phyloP scores from a whole-genome alignment of 2,113 vertebrate species.

The Dunckerocampus dactyliophorus region DNA sequence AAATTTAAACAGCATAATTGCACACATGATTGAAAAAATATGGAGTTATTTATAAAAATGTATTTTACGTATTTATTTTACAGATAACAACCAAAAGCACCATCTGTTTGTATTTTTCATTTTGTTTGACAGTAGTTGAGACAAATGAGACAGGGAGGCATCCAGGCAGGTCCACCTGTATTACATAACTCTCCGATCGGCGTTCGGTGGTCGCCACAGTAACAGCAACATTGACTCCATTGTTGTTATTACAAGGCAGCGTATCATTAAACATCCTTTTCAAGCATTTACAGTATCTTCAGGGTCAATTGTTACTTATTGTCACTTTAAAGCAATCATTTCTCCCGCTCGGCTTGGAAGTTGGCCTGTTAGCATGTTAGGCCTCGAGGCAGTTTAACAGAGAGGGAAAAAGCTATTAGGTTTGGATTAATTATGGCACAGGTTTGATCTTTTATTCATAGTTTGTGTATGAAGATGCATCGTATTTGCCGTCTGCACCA shows the following conservation, averaged over 20 bases:
- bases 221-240: neutral
- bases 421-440: slow-evolving; percentile 2
- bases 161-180: neutral
- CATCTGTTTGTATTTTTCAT: too few species aligned
- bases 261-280: neutral
- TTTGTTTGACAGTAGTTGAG: too few species aligned
- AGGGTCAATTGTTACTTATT: neutral
- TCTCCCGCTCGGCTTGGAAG: slow-evolving; percentile 6
- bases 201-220: too few species aligned
- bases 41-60: too few species aligned
- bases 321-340: slow-evolving; percentile 6
- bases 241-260: neutral
- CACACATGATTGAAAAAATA: too few species aligned
- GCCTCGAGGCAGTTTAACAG: slow-evolving; percentile 16
- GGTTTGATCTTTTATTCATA: slow-evolving; percentile 2
- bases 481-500: neutral
- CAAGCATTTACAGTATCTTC: neutral
- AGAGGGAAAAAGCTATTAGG: slow-evolving; percentile 13
- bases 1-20: too few species aligned
- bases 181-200: neutral
- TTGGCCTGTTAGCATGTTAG: slow-evolving; percentile 10
- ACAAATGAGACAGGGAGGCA: too few species aligned
- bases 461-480: slow-evolving; percentile 9
- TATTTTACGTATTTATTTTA: too few species aligned
- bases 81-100: too few species aligned